Conservation (phyloP, 2,797 vertebrate genomes). For the Rhinichthys osculus region DNA sequence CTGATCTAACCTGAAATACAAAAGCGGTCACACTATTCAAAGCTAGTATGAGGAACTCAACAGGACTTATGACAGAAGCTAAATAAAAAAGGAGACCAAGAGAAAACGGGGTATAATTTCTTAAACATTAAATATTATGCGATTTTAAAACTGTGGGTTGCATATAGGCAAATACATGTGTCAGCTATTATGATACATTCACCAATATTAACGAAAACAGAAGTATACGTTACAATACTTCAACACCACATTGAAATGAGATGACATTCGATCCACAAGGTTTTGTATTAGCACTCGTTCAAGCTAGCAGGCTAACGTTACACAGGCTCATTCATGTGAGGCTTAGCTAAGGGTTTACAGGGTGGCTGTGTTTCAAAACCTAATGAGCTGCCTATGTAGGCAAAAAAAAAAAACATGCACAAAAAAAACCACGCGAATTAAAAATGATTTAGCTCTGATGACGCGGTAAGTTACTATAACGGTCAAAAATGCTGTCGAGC, state of each 20-base stretch:
- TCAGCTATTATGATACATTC: conserved; percentile 13
- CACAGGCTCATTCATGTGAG: conserved; percentile 44
- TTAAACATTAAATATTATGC: not conserved
- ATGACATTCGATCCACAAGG: not conserved
- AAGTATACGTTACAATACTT: not conserved
- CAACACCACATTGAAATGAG: not conserved
- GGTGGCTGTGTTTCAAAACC: conserved; percentile 32
- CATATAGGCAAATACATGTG: not conserved
- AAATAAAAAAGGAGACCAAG: not conserved
- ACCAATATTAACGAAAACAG: not conserved
- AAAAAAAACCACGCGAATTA: not conserved
- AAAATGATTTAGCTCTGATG: not conserved
- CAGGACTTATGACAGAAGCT: not conserved
- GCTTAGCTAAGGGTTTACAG: conserved; percentile 42
- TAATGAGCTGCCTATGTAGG: not conserved
- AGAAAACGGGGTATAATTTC: not conserved
- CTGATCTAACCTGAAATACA: conserved; percentile 5
- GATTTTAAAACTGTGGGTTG: not conserved
- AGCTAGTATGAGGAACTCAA: conserved; percentile 17
- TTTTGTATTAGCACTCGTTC: conserved; percentile 32
- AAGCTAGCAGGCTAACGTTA: conserved; percentile 52
- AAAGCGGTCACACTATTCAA: not conserved
- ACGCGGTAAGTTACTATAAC: not conserved
- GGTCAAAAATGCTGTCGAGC: not conserved
- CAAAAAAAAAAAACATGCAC: conserved; percentile 5